Conservation (phyloP, 2,888 invertebrate genomes). For the Prosapia bicincta region DNA sequence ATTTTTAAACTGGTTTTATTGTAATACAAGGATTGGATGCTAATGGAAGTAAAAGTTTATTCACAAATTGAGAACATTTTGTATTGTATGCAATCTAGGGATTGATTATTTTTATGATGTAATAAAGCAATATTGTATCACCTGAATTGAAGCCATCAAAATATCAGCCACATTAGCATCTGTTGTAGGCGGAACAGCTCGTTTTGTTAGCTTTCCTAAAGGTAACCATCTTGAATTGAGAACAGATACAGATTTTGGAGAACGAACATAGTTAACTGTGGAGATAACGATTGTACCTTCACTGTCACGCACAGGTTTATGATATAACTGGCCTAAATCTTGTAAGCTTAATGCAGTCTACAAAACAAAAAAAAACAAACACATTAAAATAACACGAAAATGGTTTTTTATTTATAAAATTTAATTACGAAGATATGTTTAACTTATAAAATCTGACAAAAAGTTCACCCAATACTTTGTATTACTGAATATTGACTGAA, state of each 20-base stretch:
- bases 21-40: too few species aligned
- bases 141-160: conserved; percentile 82
- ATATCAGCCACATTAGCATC: conserved; percentile 77
- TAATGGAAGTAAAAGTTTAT: too few species aligned
- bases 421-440: too few species aligned
- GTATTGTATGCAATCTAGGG: too few species aligned
- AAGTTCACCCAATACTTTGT: too few species aligned
- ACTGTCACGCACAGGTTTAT: conserved; percentile 83
- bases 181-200: conserved; percentile 56
- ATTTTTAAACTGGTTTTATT: too few species aligned
- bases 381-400: too few species aligned
- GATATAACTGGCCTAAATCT: conserved; percentile 92
- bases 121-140: not conserved
- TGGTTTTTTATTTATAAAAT: too few species aligned
- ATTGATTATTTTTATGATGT: too few species aligned
- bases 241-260: conserved; percentile 82
- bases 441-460: too few species aligned
- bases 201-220: conserved; percentile 76
- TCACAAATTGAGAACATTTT: too few species aligned
- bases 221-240: conserved; percentile 92
- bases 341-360: conserved; percentile 86
- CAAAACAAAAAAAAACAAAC: conserved; percentile 35
- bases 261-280: conserved; percentile 75
- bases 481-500: too few species aligned
- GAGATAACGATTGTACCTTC: conserved; percentile 90